Percentiles rank a stretch among this genome's conserved stretches.
phyloP scores from a whole-genome alignment of 2,113 vertebrate genomes.

The Eulemur macaco region DNA sequence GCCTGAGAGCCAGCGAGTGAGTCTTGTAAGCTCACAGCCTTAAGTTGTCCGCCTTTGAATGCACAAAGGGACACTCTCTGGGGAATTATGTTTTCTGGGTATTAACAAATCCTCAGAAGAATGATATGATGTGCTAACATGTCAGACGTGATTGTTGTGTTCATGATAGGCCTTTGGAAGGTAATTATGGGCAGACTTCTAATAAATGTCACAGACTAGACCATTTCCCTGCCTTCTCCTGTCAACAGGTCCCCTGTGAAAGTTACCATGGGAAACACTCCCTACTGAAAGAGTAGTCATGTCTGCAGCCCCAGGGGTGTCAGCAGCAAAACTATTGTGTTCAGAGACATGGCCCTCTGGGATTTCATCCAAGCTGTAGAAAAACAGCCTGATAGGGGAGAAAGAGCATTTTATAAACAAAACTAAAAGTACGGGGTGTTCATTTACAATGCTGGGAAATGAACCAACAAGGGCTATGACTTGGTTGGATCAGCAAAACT shows the following conservation, averaged over 20 bases:
- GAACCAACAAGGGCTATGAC: not conserved
- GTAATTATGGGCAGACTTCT: not conserved
- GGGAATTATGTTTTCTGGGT: not conserved
- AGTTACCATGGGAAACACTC: constrained; percentile 53
- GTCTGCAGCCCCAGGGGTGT: not conserved
- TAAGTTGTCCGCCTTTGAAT: not conserved
- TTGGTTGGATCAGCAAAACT: constrained; percentile 32
- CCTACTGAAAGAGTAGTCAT: not conserved
- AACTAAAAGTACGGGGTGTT: constrained; percentile 33
- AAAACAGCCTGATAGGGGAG: not conserved
- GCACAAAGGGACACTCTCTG: not conserved
- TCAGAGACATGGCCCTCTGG: not conserved
- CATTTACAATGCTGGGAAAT: constrained; percentile 27
- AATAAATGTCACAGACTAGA: not conserved
- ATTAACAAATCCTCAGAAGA: not conserved
- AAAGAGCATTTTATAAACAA: constrained; percentile 58
- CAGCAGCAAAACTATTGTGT: constrained; percentile 11
- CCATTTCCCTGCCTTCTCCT: constrained; percentile 6
- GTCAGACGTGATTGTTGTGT: not conserved
- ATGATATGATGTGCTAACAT: not conserved
- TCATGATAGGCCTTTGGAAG: not conserved
- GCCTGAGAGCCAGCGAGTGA: not conserved
- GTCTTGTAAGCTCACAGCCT: not conserved
- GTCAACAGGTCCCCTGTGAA: constrained; percentile 27
- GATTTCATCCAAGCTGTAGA: constrained; percentile 50